Evolutionary conservation across 2,797 vertebrate genomes (phyloP).

Genomic region (Urosaurus nigricauda): DNA sequence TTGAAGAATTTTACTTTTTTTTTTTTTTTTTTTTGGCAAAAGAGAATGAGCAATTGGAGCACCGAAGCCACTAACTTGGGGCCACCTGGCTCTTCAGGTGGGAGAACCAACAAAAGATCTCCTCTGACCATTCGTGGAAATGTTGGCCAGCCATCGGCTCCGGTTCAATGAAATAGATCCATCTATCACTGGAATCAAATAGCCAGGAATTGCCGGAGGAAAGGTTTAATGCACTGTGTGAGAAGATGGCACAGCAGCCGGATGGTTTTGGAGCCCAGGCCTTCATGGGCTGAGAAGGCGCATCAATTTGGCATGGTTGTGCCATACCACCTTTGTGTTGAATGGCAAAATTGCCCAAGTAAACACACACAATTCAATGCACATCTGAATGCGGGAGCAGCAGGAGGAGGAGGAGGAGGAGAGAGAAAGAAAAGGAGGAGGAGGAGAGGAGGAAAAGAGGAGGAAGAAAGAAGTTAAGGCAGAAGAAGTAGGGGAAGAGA

Average conservation of each 20-base stretch:
- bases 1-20: not conserved
- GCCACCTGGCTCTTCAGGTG: fast-evolving
- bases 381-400: too few relatives aligned
- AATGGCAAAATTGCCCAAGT: too few relatives aligned
- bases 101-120: slow-evolving; percentile 2
- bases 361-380: too few relatives aligned
- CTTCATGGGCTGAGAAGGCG: not conserved
- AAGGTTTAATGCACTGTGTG: too few relatives aligned
- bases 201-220: fast-evolving
- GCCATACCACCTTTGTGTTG: too few relatives aligned
- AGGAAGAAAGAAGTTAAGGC: too few relatives aligned
- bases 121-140: fast-evolving
- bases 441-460: too few relatives aligned
- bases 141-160: not conserved
- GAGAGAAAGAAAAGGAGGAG: too few relatives aligned
- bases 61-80: not conserved
- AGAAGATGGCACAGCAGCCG: not conserved
- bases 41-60: not conserved
- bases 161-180: not conserved
- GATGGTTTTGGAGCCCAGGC: too few relatives aligned
- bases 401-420: too few relatives aligned
- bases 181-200: not conserved
- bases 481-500: too few relatives aligned
- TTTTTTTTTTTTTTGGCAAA: not conserved
- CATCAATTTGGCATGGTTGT: too few relatives aligned